Percentiles rank a stretch among this genome's conserved stretches.
These are phyloP conservation scores for Laterallus jamaicensis DNA, from an alignment of 2,113 vertebrate genomes.

Conservation along the genomic window DNA sequence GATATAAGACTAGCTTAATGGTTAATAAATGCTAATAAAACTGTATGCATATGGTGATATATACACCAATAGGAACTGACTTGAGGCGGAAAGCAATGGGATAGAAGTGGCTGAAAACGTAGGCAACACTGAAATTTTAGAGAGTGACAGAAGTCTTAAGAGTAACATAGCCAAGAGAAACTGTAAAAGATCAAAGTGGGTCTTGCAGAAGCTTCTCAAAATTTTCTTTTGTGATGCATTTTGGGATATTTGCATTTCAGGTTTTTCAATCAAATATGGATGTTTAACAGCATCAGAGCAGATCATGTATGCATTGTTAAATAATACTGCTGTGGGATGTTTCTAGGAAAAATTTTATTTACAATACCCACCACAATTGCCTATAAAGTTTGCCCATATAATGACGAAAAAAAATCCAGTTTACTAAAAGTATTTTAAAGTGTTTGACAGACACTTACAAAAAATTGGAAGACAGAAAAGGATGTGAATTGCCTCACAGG, in stretches of 20 bases:
- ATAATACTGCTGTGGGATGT: not conserved
- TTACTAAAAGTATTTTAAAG: not conserved
- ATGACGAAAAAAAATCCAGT: not conserved
- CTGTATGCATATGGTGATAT: not conserved
- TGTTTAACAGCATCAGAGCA: not conserved
- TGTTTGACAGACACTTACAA: slow-evolving; percentile 39
- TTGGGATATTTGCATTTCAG: not conserved
- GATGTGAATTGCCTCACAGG: not conserved
- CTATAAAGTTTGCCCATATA: not conserved
- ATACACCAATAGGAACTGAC: not conserved
- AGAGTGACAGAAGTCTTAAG: not conserved
- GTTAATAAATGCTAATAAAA: not conserved
- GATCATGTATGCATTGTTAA: not conserved
- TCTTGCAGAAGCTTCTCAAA: not conserved
- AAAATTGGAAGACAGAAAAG: not conserved
- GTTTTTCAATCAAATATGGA: not conserved
- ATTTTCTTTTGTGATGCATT: not conserved
- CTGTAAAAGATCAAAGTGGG: not conserved
- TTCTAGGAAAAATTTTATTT: not conserved
- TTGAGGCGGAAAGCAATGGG: not conserved
- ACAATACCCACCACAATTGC: not conserved
- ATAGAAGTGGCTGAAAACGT: not conserved
- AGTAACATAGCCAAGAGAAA: not conserved
- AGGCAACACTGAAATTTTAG: not conserved
- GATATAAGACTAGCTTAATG: not conserved